Evolutionary conservation across 2,113 vertebrate species (phyloP).

Genomic region (Orcinus orca): DNA sequence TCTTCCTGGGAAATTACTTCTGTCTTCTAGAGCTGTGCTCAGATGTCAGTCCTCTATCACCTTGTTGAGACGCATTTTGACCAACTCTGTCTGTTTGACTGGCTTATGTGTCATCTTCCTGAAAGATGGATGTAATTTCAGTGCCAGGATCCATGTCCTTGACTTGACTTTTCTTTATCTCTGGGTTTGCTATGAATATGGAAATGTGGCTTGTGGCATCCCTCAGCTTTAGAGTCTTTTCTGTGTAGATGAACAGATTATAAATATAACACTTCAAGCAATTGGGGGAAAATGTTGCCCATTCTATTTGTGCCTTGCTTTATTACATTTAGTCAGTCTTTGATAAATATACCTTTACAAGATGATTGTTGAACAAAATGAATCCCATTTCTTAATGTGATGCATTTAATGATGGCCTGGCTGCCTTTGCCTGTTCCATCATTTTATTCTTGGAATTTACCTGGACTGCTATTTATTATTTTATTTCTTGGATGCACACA

Average conservation of each 20-base stretch:
- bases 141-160: slow-evolving; percentile 58
- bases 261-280: slow-evolving; percentile 55
- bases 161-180: slow-evolving; percentile 64
- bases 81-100: slow-evolving; percentile 67
- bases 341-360: slow-evolving; percentile 25
- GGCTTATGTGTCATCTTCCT: slow-evolving; percentile 62
- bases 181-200: slow-evolving; percentile 62
- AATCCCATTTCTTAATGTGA: slow-evolving; percentile 23
- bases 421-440: neutral
- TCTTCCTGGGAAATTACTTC: slow-evolving; percentile 59
- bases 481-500: slow-evolving; percentile 1
- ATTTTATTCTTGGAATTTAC: slow-evolving; percentile 52
- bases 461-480: slow-evolving; percentile 4
- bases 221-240: slow-evolving; percentile 32
- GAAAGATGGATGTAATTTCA: slow-evolving; percentile 70
- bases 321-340: slow-evolving; percentile 28
- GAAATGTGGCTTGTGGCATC: slow-evolving; percentile 51
- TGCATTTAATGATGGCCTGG: slow-evolving; percentile 34
- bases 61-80: slow-evolving; percentile 70
- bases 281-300: neutral
- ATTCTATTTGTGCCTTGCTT: slow-evolving; percentile 41
- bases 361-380: slow-evolving; percentile 27
- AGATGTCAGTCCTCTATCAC: slow-evolving; percentile 64
- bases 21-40: slow-evolving; percentile 29
- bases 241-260: slow-evolving; percentile 28